phyloP scores from a whole-genome alignment of 1,140 invertebrate species.

The Mamestra configurata region DNA sequence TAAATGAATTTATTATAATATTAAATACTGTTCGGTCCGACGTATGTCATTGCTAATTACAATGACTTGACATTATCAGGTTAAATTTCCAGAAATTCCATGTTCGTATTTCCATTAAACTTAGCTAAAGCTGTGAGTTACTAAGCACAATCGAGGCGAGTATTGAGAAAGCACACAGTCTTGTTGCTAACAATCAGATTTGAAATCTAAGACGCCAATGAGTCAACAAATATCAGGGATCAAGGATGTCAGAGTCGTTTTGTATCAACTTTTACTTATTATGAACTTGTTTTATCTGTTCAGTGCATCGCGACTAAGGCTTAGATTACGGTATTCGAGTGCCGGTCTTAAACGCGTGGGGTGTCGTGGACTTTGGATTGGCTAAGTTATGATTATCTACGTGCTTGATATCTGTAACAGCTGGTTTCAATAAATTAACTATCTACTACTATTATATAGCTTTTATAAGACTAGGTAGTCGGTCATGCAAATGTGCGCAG shows the following conservation, averaged over 20 bases:
- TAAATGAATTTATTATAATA: constrained; percentile 3
- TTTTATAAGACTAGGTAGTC: background rate
- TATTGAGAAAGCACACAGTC: constrained; percentile 36
- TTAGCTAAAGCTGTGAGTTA: background rate
- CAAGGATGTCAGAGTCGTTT: constrained; percentile 32
- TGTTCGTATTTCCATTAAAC: constrained; percentile 1
- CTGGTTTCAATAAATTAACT: background rate
- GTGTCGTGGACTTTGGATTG: background rate
- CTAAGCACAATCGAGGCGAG: background rate
- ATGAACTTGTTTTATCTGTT: constrained; percentile 5
- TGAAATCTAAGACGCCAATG: constrained; percentile 37
- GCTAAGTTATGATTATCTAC: constrained; percentile 4
- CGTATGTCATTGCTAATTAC: constrained; percentile 21
- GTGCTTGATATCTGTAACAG: constrained; percentile 1
- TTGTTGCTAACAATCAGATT: constrained; percentile 26
- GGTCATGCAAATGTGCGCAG: background rate
- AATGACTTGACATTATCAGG: constrained; percentile 13
- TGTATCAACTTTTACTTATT: constrained; percentile 37
- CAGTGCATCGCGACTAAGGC: background rate
- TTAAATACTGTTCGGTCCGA: background rate
- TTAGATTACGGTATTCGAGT: background rate
- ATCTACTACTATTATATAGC: too few relatives aligned
- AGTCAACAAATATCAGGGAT: constrained; percentile 41
- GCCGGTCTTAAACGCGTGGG: constrained; percentile 19
- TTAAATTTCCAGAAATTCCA: background rate